Base-by-base conservation (phyloP, 2,797 vertebrate species). In the Thaleichthys pacificus region DNA sequence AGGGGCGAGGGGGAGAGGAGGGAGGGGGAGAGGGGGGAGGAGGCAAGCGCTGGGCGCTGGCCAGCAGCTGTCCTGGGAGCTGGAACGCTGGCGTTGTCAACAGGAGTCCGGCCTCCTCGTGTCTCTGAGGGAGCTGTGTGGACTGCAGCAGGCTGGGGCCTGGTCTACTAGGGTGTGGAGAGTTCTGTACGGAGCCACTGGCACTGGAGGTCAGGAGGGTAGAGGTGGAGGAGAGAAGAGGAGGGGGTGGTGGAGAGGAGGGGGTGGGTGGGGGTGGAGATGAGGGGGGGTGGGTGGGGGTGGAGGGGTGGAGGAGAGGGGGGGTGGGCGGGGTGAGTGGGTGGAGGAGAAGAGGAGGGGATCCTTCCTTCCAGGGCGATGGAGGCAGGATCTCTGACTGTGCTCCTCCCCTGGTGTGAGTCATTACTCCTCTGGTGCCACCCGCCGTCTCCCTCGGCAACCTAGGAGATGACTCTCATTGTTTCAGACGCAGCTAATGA, bases 401-500 rank as follows among this genome's bases (percentile, higher is more conserved):
- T 35, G 35, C 35, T 38, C 6, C 9, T 8, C 35, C 35, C 35
- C 35, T 38, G 35, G 35, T 38, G 35, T 9, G 8, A 11, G 9
- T 75, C 57, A 69, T 80, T 72, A 70, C 65, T 66, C 70, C 67
- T 80, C 63, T 70, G 76, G 62, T 72, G 71, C 73, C 24, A 54
- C 65, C 73, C 65, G 61, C 66, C 78, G 70, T 70, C 68, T 74
- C 69, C 68, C 42, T 32, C 9, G 38, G 17, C 75, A 66, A 76
- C 21, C 73, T 72, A 38, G 47, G 58, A 80, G 80, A 86, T 78
- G 9, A 84, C 67, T 77, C 74, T 82, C 75, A 81, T 87, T 84
- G 81, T 87, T 87, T 88, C 77, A 76, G 79, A 82, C 69, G 28
- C 42, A 35, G 73, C 80, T 84, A 84, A 86, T 91, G 75, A 89